Evolutionary conservation across 2,797 vertebrate species (phyloP).

Genomic region (Heterohyrax brucei): DNA sequence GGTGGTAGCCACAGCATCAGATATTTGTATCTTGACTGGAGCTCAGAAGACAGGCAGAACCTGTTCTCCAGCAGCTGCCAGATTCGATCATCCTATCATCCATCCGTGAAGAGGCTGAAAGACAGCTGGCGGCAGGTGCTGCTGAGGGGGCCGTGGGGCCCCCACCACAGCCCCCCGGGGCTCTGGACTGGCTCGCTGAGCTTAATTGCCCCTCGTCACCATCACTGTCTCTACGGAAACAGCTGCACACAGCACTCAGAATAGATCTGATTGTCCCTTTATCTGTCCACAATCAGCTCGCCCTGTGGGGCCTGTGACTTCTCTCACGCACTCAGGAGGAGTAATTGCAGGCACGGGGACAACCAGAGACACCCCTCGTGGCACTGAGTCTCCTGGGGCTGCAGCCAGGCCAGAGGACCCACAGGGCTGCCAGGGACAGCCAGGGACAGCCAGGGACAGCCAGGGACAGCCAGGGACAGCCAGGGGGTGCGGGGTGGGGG

Average conservation of each 20-base stretch:
- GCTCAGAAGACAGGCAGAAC: not conserved
- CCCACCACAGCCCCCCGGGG: not conserved
- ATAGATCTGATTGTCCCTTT: not conserved
- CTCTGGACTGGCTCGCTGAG: not conserved
- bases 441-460: not conserved
- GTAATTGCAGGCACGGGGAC: not conserved
- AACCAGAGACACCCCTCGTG: not conserved
- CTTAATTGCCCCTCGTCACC: not conserved
- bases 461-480: not conserved
- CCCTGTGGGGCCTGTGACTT: not conserved
- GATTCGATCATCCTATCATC: no score
- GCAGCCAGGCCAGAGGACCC: not conserved
- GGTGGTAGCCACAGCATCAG: not conserved
- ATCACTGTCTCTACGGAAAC: conserved; percentile 1
- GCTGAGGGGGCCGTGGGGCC: not conserved
- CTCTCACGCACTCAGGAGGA: not conserved
- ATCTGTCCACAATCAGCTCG: conserved; percentile 2
- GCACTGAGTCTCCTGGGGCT: not conserved
- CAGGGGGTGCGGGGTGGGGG: not conserved
- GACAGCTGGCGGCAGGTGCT: not conserved
- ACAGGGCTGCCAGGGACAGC: not conserved
- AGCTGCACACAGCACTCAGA: not conserved
- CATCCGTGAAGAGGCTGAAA: not conserved
- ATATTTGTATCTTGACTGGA: not conserved
- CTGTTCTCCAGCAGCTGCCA: no score